Evolutionary conservation across 2,888 invertebrate species (phyloP), one percentile per base, ranked within the genome.

Genomic region (Labia minor): DNA sequence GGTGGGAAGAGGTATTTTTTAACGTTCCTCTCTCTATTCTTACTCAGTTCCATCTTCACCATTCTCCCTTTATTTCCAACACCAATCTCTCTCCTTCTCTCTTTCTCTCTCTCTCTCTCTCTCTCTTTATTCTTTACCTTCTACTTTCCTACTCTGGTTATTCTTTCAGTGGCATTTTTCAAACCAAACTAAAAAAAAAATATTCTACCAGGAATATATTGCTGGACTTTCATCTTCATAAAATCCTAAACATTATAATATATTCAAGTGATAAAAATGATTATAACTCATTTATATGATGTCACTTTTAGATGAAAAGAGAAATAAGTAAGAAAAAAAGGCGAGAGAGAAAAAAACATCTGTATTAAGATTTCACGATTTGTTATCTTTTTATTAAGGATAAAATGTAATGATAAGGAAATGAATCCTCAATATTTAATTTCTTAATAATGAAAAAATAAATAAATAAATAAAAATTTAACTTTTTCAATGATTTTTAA

Each of bases 221-320:
- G 49, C 49, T 49, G 49, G 49, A 49, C 49, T 16, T 49, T 49
- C 49, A 49, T 49, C 49, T 49, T 49, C 49, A 49, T 49, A 49
- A 49, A 49, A 49, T 14, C 49, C 49, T 49, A 49, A 49, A 49
- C 49, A 49, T 49, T 49, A 49, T 49, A 49, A 49, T 49, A 49
- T 49, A 49, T 49, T 49, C 49, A 49, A 49, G 49, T 49, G 49
- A 49, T 49, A 49, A 49, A 49, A 49, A 49, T 49, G 49, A 49
- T 49, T 49, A 49, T 49, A 49, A 49, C 49, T 49, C 49, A 49
- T 49, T 49, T 49, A 49, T 49, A 49, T 49, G 14, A 49, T 49
- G 49, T 49, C 49, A 49, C 49, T 49, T 11, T 49, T 49, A 14
- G 49, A 49, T 49, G 49, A 49, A 49, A 49, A 49, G 49, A 49